Base-by-base conservation (phyloP, 2,888 invertebrate genomes). In the Folsomia candida region DNA sequence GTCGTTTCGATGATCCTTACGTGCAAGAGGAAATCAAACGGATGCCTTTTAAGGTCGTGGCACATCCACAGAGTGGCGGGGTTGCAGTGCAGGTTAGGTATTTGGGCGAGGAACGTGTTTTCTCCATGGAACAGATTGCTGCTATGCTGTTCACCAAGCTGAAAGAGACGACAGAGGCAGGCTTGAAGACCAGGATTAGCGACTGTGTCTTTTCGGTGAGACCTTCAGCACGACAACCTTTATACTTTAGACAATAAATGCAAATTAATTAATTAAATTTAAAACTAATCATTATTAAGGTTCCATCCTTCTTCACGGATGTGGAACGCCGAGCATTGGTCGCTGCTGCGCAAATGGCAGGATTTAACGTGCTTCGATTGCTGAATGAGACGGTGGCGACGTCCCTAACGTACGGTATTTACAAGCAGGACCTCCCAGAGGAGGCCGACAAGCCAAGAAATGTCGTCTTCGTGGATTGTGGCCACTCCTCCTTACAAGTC, bases 321-420 rank as follows among this genome's bases (percentile, higher is more conserved):
- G 89, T 90, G 70, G 97, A 99, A 84, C 88, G 98, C 78, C 90
- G 92, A 82, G 93, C 97, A 20, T 84, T 99, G 72, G 84, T 97
- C 54, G 94, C 97, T 85, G 91, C 98, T 47, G 94, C 97, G 67
- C 86, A 90, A 74, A 94, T 97, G 83, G 91, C 97, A 80, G 97
- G 91, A 83, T 86, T 99, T 58, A 97, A 99, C 86, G 94, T 97
- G 54, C 86, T 99, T 67, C 90, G 95, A 75, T 86, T 99, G 68
- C 91, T 99, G 87, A 98, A 98, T 84, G 99, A 99, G 85, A 94
- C 97, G 26, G 94, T 98, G 3, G 96, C 99, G 11, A 95, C 96
- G 58, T 97, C 97, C 28, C 85, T 99, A 65, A 91, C 94, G 61
- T 99, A 99, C 83, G 98, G 98, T 72, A 97, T 99, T 83, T 99